Evolutionary conservation across 2,797 vertebrate genomes (phyloP).

Genomic region (Centroberyx gerrardi): DNA sequence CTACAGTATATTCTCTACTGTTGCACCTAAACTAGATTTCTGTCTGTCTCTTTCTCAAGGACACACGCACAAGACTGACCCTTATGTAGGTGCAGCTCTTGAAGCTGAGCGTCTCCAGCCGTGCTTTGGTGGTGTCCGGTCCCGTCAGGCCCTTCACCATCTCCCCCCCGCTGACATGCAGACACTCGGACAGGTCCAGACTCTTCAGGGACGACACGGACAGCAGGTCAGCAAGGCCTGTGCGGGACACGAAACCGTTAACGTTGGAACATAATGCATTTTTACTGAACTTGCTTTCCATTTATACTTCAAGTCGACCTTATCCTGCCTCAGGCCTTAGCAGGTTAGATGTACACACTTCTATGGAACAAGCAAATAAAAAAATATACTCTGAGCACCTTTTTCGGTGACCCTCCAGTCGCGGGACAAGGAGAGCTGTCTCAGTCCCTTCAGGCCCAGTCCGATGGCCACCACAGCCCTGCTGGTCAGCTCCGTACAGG

Average conservation of each 20-base stretch:
- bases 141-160: conserved; percentile 81
- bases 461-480: conserved; percentile 81
- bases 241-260: neutral
- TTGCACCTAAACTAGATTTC: neutral
- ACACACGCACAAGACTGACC: conserved; percentile 70
- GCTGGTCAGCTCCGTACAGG: conserved; percentile 87
- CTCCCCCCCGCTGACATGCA: conserved; percentile 83
- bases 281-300: too few relatives aligned
- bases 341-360: too few relatives aligned
- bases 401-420: conserved; percentile 86
- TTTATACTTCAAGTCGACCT: too few relatives aligned
- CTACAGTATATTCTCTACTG: too few relatives aligned
- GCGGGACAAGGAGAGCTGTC: conserved; percentile 79
- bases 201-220: conserved; percentile 74
- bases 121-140: conserved; percentile 33
- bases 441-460: conserved; percentile 75
- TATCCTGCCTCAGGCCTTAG: too few relatives aligned
- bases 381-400: conserved; percentile 48
- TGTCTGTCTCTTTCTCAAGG: neutral
- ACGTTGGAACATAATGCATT: neutral
- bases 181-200: conserved; percentile 88
- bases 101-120: conserved; percentile 84
- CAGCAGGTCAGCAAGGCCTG: conserved; percentile 83
- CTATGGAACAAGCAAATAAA: neutral
- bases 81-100: conserved; percentile 87